These are phyloP conservation scores for Bombus soroeensis DNA, from an alignment of 1,140 invertebrate species.

Conservation along the genomic window DNA sequence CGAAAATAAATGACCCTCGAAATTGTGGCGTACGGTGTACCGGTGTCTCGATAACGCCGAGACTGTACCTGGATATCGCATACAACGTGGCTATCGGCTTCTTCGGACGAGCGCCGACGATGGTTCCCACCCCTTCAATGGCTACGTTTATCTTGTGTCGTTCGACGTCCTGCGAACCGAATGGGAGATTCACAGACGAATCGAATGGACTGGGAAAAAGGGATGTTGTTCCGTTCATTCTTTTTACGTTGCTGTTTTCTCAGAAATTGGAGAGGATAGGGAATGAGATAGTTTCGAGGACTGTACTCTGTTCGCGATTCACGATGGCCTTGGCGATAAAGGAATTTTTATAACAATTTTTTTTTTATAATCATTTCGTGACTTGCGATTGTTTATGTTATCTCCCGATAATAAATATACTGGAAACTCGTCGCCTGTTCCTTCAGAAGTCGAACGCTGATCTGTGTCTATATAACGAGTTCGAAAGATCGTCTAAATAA, in stretches of 20 bases:
- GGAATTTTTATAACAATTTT: not conserved
- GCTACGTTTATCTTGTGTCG: not conserved
- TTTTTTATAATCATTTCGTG: not conserved
- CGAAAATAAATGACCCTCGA: slow-evolving; percentile 29
- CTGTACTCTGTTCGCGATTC: not conserved
- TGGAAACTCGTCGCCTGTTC: no score
- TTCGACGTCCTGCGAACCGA: not conserved
- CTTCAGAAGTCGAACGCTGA: no score
- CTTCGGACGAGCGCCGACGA: not conserved
- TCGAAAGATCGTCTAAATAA: no score
- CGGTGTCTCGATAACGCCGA: slow-evolving; percentile 9
- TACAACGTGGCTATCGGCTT: slow-evolving; percentile 11
- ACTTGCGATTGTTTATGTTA: no score
- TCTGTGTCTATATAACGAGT: no score
- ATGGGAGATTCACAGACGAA: not conserved
- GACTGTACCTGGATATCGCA: slow-evolving; percentile 1
- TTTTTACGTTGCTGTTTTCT: not conserved
- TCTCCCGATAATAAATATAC: no score
- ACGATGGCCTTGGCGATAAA: not conserved
- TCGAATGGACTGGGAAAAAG: not conserved
- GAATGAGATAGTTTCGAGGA: not conserved
- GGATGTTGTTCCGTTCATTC: not conserved
- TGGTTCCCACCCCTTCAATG: not conserved
- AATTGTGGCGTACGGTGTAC: slow-evolving; percentile 7
- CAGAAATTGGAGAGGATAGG: not conserved